Evolutionary conservation across 2,797 vertebrate species (phyloP).

Genomic region (Simalia tracyae): DNA sequence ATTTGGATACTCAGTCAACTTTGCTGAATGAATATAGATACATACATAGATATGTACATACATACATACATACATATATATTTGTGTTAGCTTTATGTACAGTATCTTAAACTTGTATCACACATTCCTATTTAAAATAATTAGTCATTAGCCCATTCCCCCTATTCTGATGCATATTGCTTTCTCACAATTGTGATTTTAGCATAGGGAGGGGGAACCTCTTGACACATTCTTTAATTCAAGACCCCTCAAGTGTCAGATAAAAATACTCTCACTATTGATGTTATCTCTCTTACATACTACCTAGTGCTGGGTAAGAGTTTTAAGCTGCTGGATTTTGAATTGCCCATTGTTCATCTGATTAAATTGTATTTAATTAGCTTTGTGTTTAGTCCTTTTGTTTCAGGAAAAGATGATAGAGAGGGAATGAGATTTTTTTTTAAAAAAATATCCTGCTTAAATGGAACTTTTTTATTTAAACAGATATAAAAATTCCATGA

Average conservation of each 20-base stretch:
- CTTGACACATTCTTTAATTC: neutral
- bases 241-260: fast-evolving
- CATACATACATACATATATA: no score
- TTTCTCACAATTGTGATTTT: neutral
- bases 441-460: conserved; percentile 58
- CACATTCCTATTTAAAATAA: neutral
- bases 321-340: conserved; percentile 47
- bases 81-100: neutral
- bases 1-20: fast-evolving
- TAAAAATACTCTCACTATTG: conserved; percentile 7
- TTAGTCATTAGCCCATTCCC: neutral
- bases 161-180: neutral
- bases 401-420: conserved; percentile 58
- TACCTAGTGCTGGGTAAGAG: conserved; percentile 25
- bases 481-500: conserved; percentile 72
- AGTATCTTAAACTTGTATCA: neutral
- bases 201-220: neutral
- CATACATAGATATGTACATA: neutral
- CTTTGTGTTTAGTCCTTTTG: conserved; percentile 68
- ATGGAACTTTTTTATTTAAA: conserved; percentile 72
- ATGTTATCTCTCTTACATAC: neutral
- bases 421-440: conserved; percentile 33
- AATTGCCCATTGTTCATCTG: conserved; percentile 65
- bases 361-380: conserved; percentile 72
- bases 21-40: neutral